Conservation (phyloP, 2,797 vertebrate species). For the Melanotaenia pygmaea region DNA sequence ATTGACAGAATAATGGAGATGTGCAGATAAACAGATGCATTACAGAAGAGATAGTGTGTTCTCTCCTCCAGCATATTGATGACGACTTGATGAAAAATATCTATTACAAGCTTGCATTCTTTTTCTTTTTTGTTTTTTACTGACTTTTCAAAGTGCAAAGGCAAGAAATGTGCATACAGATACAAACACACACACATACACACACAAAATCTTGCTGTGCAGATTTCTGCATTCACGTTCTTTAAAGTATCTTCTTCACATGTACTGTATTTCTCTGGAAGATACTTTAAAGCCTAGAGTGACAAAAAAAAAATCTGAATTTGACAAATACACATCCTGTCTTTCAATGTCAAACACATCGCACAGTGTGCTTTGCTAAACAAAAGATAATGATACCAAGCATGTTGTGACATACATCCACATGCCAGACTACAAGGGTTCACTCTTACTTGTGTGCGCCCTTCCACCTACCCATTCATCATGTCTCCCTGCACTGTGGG, state of each 20-base stretch:
- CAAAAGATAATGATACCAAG: constrained; percentile 48
- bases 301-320: constrained; percentile 27
- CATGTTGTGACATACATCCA: constrained; percentile 55
- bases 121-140: no score
- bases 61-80: neutral
- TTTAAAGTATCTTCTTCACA: neutral
- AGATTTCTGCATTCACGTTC: neutral
- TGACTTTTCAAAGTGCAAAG: no score
- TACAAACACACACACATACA: no score
- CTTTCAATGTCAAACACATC: constrained; percentile 44
- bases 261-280: no score
- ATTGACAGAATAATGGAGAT: neutral
- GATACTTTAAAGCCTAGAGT: constrained; percentile 9
- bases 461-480: constrained; percentile 73
- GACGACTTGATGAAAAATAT: neutral
- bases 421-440: constrained; percentile 62
- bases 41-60: neutral
- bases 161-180: neutral
- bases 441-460: constrained; percentile 40
- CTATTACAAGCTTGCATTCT: neutral
- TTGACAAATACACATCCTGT: constrained; percentile 26
- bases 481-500: constrained; percentile 65
- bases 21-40: neutral
- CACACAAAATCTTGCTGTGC: neutral
- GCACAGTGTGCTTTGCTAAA: constrained; percentile 48